Evolutionary conservation across 1,140 invertebrate species (phyloP).

Genomic region (Tetranychus urticae): DNA sequence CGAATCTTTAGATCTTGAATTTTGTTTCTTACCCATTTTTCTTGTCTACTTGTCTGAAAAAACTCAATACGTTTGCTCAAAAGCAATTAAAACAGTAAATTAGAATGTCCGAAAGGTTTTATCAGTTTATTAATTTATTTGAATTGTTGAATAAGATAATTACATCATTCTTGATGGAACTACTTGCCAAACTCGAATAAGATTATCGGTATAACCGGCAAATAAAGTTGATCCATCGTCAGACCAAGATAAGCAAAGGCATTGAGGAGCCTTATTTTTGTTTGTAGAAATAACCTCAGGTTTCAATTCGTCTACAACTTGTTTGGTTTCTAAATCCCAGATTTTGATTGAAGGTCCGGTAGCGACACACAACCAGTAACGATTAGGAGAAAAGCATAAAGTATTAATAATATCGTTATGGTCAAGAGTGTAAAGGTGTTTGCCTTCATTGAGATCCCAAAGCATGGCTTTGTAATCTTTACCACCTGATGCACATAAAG

Average conservation of each 20-base stretch:
- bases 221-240: conserved; percentile 96
- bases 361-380: conserved; percentile 99
- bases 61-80: no score
- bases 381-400: conserved; percentile 87
- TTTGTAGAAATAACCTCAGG: conserved; percentile 59
- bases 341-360: conserved; percentile 96
- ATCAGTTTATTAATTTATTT: no score
- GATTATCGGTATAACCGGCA: conserved; percentile 95
- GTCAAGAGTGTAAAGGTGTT: conserved; percentile 93
- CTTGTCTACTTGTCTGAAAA: no score
- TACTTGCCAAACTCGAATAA: conserved; percentile 96
- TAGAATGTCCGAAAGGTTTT: no score
- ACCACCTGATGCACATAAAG: conserved; percentile 93
- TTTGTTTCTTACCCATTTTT: no score
- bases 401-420: conserved; percentile 96
- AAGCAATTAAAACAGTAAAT: no score
- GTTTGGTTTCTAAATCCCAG: conserved; percentile 98
- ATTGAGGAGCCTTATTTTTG: conserved; percentile 76
- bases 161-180: conserved; percentile 2
- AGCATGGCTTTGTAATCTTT: conserved; percentile 99
- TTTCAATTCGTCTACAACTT: conserved; percentile 92
- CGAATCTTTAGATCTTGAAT: no score
- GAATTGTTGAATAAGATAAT: no score
- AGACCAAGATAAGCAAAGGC: conserved; percentile 94
- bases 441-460: conserved; percentile 98